Percentiles rank a stretch among this genome's conserved stretches.
Conservation (phyloP, 2,113 vertebrate genomes). For the Empidonax traillii region DNA sequence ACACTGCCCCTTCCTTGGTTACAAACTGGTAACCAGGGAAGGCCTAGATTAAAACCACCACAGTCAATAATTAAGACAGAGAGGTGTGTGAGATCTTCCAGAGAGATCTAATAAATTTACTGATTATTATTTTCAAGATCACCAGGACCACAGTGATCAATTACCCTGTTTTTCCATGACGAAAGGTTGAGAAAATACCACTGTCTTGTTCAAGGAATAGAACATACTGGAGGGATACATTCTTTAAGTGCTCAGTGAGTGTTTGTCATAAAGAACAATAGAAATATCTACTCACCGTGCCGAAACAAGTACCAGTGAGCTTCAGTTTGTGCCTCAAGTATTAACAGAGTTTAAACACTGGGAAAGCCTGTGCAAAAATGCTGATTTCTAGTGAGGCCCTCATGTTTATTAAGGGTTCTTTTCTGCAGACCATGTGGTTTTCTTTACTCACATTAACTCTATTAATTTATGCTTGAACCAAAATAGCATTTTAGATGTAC, state of each 20-base stretch:
- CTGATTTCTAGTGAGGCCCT: neutral
- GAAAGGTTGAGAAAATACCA: neutral
- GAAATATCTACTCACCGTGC: neutral
- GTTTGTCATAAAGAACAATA: neutral
- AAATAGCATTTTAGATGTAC: neutral
- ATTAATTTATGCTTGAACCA: neutral
- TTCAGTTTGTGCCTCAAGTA: neutral
- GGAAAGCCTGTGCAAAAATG: neutral
- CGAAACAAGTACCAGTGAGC: neutral
- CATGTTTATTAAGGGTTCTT: neutral
- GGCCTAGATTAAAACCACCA: too few species aligned
- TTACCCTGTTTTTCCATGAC: neutral
- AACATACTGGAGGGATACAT: neutral
- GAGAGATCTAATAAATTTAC: neutral
- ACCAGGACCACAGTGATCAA: neutral
- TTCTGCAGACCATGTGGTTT: neutral
- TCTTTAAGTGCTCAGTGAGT: neutral
- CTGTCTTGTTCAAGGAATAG: neutral
- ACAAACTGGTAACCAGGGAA: too few species aligned
- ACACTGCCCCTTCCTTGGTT: too few species aligned
- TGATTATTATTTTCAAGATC: neutral
- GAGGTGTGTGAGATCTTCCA: neutral
- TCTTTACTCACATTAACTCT: neutral
- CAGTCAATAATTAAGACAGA: neutral
- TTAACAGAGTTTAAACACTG: neutral